A percentile compares a stretch with the other conserved stretches of the same genome.
phyloP scores from a whole-genome alignment of 1,140 invertebrate species.

The Drosophila nigrodunni region DNA sequence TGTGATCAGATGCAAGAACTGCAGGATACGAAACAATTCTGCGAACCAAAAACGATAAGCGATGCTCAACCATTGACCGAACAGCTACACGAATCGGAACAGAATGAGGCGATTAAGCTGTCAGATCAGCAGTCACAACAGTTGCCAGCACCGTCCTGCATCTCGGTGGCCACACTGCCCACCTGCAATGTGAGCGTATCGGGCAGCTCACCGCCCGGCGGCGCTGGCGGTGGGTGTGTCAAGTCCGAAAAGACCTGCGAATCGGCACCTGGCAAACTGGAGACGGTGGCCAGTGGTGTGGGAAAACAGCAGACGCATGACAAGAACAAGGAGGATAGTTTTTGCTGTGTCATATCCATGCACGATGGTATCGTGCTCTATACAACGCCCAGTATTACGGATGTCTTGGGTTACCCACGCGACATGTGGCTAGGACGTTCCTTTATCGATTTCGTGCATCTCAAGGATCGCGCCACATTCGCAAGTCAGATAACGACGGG shows the following conservation, averaged over 20 bases:
- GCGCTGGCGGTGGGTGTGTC: not conserved
- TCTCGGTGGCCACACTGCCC: constrained; percentile 28
- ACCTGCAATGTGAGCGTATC: constrained; percentile 2
- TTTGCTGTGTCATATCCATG: constrained; percentile 92
- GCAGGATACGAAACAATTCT: constrained; percentile 27
- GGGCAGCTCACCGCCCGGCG: not conserved
- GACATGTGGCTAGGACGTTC: constrained; percentile 94
- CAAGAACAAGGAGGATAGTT: constrained; percentile 87
- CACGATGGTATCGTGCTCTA: constrained; percentile 92
- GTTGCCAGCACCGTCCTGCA: constrained; percentile 42
- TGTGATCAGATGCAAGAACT: constrained; percentile 24
- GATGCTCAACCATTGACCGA: constrained; percentile 31
- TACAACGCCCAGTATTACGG: constrained; percentile 89
- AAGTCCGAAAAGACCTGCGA: constrained; percentile 69
- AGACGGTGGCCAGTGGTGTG: constrained; percentile 29
- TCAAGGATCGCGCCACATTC: constrained; percentile 89
- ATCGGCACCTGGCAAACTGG: constrained; percentile 60
- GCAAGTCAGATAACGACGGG: constrained; percentile 87
- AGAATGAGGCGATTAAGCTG: constrained; percentile 28
- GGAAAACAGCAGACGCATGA: constrained; percentile 34
- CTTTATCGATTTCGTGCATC: constrained; percentile 94
- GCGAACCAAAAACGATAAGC: constrained; percentile 8
- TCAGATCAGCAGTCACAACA: constrained; percentile 55
- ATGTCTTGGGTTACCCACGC: constrained; percentile 91
- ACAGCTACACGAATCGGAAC: constrained; percentile 47